Conservation (phyloP, 1,140 invertebrate species). For the Drosophila melanica region DNA sequence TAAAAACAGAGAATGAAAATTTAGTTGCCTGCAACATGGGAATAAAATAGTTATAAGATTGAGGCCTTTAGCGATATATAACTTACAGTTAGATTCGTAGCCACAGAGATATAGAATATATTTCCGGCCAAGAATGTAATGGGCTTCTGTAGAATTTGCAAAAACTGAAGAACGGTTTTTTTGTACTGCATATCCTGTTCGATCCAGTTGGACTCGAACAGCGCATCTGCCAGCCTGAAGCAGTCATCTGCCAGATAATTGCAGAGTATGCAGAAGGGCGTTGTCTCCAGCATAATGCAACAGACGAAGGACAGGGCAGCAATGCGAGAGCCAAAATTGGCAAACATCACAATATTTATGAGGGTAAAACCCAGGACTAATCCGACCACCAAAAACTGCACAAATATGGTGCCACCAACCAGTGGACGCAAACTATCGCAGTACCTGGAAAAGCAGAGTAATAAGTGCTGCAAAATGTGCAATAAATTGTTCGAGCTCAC, state of each 20-base stretch:
- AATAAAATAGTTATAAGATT: neutral
- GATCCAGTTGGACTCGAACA: conserved; percentile 71
- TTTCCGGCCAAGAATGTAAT: conserved; percentile 69
- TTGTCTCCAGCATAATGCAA: conserved; percentile 59
- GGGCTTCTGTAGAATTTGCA: conserved; percentile 63
- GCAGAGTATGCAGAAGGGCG: conserved; percentile 67
- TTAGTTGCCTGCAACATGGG: conserved; percentile 51
- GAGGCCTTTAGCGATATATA: neutral
- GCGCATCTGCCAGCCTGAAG: conserved; percentile 47
- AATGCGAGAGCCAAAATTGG: conserved; percentile 55
- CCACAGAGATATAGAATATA: conserved; percentile 63
- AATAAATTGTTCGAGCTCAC: conserved; percentile 2
- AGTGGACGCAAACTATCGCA: conserved; percentile 61
- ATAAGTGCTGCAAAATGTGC: neutral
- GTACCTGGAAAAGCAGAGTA: conserved; percentile 23
- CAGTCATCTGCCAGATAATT: conserved; percentile 65
- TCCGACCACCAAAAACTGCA: conserved; percentile 65
- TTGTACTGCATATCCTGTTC: conserved; percentile 46
- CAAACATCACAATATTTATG: conserved; percentile 67
- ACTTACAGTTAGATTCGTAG: conserved; percentile 65
- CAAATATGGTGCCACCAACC: conserved; percentile 70
- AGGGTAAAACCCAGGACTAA: conserved; percentile 63
- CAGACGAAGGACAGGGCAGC: conserved; percentile 58
- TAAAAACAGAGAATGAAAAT: conserved; percentile 71
- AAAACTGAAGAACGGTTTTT: conserved; percentile 52